Percentiles rank a stretch among this genome's conserved stretches.
phyloP scores from a whole-genome alignment of 2,797 vertebrate species.

The Caiman crocodilus region DNA sequence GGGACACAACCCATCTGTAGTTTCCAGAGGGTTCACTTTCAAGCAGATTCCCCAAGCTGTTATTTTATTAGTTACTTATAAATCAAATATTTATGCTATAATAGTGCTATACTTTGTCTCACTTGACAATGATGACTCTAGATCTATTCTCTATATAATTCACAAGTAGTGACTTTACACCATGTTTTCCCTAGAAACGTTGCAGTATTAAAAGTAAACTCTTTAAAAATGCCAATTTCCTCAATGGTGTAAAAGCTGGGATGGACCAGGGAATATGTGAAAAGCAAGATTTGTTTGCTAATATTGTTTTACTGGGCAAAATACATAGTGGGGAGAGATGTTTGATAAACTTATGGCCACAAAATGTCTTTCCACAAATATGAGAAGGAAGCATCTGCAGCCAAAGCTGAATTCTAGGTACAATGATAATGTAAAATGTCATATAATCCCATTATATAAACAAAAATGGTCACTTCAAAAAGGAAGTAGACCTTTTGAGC shows the following conservation, averaged over 20 bases:
- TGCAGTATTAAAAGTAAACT: constrained; percentile 50
- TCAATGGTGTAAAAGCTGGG: not conserved
- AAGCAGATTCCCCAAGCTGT: not conserved
- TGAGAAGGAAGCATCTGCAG: too few species aligned
- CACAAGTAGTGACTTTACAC: not conserved
- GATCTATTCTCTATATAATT: constrained; percentile 28
- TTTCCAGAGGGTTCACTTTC: not conserved
- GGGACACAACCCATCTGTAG: not conserved
- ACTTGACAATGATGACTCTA: constrained; percentile 1
- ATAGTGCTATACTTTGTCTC: not conserved
- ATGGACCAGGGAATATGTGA: too few species aligned
- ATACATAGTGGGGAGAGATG: too few species aligned
- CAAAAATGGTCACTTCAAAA: too few species aligned
- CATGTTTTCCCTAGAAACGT: constrained; percentile 10
- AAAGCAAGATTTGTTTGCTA: too few species aligned
- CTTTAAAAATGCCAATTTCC: constrained; percentile 61
- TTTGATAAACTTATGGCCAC: too few species aligned
- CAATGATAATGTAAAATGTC: too few species aligned
- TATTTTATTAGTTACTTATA: not conserved
- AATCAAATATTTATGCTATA: not conserved
- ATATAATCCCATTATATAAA: too few species aligned
- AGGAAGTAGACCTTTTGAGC: too few species aligned
- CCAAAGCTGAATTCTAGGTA: too few species aligned
- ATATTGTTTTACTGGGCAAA: too few species aligned
- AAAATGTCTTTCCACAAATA: too few species aligned